phyloP scores from a whole-genome alignment of 2,797 vertebrate genomes.

The Babyrousa celebensis region DNA sequence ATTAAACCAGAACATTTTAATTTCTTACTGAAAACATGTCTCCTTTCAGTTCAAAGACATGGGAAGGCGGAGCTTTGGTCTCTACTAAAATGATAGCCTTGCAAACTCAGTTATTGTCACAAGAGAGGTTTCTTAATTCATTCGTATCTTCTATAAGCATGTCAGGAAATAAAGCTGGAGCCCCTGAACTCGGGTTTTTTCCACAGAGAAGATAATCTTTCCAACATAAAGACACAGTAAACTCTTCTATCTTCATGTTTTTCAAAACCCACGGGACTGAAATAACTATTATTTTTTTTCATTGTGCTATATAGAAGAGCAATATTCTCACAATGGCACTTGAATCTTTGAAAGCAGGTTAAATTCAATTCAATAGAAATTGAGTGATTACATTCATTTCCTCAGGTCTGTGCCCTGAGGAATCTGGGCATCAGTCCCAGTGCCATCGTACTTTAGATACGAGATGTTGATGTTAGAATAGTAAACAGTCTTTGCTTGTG shows the following conservation, averaged over 20 bases:
- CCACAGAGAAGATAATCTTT: not conserved
- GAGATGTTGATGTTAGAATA: not conserved
- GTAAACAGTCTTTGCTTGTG: not conserved
- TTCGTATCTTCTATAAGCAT: not conserved
- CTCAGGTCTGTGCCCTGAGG: not conserved
- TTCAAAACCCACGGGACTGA: not conserved
- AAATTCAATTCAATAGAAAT: slow-evolving; percentile 19
- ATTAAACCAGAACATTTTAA: not conserved
- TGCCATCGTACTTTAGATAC: not conserved
- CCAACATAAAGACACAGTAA: not conserved
- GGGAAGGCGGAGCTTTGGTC: not conserved
- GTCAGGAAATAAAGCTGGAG: slow-evolving; percentile 27
- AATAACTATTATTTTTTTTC: not conserved
- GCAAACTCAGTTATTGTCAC: not conserved
- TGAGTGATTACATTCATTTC: not conserved
- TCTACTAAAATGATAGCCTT: not conserved
- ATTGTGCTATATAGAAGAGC: not conserved
- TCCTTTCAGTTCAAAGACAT: not conserved
- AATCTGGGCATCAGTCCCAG: not conserved
- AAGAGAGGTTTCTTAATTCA: not conserved
- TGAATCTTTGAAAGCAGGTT: slow-evolving; percentile 4
- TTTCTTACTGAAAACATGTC: not conserved
- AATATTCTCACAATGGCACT: slow-evolving; percentile 27
- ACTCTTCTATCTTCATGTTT: not conserved
- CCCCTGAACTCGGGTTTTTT: not conserved